Conservation (phyloP, 1,140 invertebrate genomes). For the Ruditapes philippinarum region DNA sequence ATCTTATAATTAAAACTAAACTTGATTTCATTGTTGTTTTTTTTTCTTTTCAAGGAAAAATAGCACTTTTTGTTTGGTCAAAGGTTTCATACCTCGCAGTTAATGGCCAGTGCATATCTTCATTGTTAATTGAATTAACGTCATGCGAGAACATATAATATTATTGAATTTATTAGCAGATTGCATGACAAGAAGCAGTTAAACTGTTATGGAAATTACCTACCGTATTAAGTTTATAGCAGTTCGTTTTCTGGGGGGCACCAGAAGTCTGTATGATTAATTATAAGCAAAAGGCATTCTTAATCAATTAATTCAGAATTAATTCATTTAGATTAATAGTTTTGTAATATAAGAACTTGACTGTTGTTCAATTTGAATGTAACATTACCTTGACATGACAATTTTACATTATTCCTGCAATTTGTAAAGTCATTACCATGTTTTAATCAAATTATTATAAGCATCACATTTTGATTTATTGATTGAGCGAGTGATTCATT, state of each 20-base stretch:
- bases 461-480: no score
- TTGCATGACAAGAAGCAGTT: conserved; percentile 7
- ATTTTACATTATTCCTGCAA: no score
- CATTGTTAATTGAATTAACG: conserved; percentile 57
- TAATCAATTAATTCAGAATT: background rate
- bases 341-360: conserved; percentile 12
- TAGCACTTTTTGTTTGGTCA: background rate
- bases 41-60: background rate
- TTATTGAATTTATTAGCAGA: conserved; percentile 31
- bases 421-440: no score
- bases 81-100: background rate
- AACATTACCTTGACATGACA: no score
- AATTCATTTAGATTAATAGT: background rate
- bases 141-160: conserved; percentile 42
- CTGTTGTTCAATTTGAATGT: no score
- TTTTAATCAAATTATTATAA: no score
- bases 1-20: no score
- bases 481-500: no score
- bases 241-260: background rate
- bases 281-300: background rate
- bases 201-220: background rate
- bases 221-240: background rate
- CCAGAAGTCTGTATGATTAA: background rate
- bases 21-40: no score
- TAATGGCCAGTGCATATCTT: background rate